Base-by-base conservation (phyloP, 2,797 vertebrate species). In the Lagorchestes hirsutus region DNA sequence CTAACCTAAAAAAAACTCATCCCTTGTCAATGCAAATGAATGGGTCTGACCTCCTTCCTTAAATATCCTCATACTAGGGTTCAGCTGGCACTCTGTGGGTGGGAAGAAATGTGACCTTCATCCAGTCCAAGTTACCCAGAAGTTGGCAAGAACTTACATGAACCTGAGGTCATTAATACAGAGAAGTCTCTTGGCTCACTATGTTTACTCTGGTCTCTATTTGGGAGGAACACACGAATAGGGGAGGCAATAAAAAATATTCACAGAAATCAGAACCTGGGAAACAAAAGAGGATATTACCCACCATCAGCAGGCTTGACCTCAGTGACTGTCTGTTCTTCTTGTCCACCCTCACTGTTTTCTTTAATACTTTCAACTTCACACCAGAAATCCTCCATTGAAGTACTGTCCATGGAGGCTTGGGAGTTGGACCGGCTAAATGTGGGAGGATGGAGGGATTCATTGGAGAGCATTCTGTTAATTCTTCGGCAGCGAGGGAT, bases 351-450 rank as follows among this genome's bases (percentile, higher is more conserved):
- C 74, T 99, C 98, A 16, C 98, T 98, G 97, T 94, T 98, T 97
- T 99, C 99, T 93, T 99, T 99, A 14, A 99, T 99, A 97, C 98
- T 99, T 97, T 98, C 99, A 24, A 99, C 99, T 96, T 99, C 99
- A 29, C 99, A 99, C 99, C 99, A 99, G 98, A 99, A 99, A 91
- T 99, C 99, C 91, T 99, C 99, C 99, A 99, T 99, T 57, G 99
- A 99, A 62, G 98, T 97, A 59, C 98, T 99, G 96, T 99, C 99
- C 95, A 99, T 54, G 1, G 98, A 99, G 74, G 98, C 98, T 52
- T 98, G 98, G 0, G 99, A 99, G 92, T 98, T 98, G 90, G 99
- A 99, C 46, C 98, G 99, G 90, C 98, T 98, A 92, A 99, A 99
- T 0, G 98, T 55, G 5, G 99, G 98, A 11, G 98, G 91, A 87